A percentile compares a stretch with the other conserved stretches of the same genome.
Evolutionary conservation across 2,113 vertebrate genomes (phyloP).

Genomic region (Guaruba guarouba): DNA sequence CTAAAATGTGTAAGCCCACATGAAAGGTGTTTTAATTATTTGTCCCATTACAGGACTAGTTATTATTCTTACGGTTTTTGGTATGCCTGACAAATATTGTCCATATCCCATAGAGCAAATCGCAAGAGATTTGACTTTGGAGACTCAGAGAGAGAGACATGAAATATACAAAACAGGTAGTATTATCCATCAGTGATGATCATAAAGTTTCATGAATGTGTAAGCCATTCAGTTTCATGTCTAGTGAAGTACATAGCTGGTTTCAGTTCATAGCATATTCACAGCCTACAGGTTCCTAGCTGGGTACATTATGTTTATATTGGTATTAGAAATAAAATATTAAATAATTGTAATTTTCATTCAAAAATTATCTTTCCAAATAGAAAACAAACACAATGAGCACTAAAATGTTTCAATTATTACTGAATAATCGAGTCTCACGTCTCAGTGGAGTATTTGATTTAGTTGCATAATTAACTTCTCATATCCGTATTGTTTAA

Average conservation of each 20-base stretch:
- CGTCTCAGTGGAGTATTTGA: neutral
- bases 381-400: neutral
- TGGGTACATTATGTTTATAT: neutral
- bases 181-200: neutral
- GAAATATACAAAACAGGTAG: neutral
- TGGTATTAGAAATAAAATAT: neutral
- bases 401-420: neutral
- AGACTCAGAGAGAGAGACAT: neutral
- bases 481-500: neutral
- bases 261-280: neutral
- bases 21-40: neutral
- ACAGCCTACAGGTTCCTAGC: neutral
- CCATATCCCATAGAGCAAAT: neutral
- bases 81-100: neutral
- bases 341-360: neutral
- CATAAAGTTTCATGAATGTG: neutral
- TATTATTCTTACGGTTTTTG: neutral
- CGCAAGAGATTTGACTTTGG: neutral
- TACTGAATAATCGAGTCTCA: conserved; percentile 8
- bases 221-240: neutral
- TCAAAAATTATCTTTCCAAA: neutral
- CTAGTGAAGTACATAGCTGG: neutral
- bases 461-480: conserved; percentile 37
- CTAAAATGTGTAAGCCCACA: neutral
- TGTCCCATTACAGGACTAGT: neutral